Conservation (phyloP, 2,113 vertebrate genomes). For the Phycodurus eques region DNA sequence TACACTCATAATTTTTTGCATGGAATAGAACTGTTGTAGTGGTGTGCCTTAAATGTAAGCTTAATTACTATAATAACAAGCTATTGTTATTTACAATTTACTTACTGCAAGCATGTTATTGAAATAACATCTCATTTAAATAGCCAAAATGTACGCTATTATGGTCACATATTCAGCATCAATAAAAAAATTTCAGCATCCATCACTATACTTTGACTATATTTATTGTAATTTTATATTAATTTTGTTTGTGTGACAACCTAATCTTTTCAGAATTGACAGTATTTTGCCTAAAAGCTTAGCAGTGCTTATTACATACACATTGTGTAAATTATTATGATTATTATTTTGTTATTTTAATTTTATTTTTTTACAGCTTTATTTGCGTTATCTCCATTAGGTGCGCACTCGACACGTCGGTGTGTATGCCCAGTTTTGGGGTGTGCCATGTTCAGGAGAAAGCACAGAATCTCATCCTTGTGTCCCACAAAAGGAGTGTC, state of each 20-base stretch:
- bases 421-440: conserved; percentile 80
- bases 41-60: neutral
- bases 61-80: neutral
- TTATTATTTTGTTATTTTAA: no score
- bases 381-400: conserved; percentile 43
- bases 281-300: no score
- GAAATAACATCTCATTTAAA: no score
- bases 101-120: no score
- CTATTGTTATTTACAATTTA: neutral
- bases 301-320: neutral
- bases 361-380: no score
- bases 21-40: neutral
- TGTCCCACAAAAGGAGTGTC: conserved; percentile 72
- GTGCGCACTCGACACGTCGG: conserved; percentile 71
- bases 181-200: no score
- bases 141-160: neutral
- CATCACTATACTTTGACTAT: no score
- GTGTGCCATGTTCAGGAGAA: conserved; percentile 72
- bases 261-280: neutral
- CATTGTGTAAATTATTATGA: neutral
- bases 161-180: no score
- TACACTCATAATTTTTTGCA: neutral
- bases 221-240: no score
- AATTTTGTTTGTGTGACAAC: no score
- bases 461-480: conserved; percentile 72